A percentile compares a stretch with the other conserved stretches of the same genome.
Evolutionary conservation across 2,797 vertebrate genomes (phyloP).

Genomic region (Xenopus petersii): DNA sequence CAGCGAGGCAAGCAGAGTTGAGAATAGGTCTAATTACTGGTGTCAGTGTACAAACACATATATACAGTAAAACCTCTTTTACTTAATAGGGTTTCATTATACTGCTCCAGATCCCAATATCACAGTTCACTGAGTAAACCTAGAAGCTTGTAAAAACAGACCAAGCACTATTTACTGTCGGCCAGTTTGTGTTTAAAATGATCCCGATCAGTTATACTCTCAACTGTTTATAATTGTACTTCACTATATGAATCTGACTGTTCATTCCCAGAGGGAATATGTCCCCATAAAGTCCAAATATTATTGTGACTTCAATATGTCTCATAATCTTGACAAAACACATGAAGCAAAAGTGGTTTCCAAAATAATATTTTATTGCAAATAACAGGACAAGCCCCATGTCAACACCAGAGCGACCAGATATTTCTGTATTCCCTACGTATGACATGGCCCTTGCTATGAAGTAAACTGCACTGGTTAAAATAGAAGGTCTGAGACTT

Average conservation of each 20-base stretch:
- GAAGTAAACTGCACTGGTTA: no score
- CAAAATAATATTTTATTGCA: constrained; percentile 9
- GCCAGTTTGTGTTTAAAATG: constrained; percentile 18
- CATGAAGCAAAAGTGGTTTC: not conserved
- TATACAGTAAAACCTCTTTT: not conserved
- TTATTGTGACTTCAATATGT: constrained; percentile 20
- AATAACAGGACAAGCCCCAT: constrained; percentile 15
- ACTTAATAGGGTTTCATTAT: not conserved
- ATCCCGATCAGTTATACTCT: not conserved
- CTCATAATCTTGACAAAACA: constrained; percentile 8
- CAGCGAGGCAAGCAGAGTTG: not conserved
- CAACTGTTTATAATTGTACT: constrained; percentile 17
- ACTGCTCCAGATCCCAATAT: not conserved
- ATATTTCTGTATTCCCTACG: not conserved
- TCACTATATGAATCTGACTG: constrained; percentile 4
- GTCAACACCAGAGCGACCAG: constrained; percentile 29
- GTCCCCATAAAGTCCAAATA: constrained; percentile 13
- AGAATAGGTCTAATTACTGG: not conserved
- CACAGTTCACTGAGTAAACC: not conserved
- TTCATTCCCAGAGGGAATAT: constrained; percentile 13
- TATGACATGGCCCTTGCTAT: no score
- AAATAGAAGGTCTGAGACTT: no score
- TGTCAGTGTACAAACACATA: not conserved
- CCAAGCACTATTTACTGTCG: constrained; percentile 28
- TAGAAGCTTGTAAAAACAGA: constrained; percentile 20